Base-by-base conservation (phyloP, 2,888 invertebrate species). In the Drosophila meridiana region DNA sequence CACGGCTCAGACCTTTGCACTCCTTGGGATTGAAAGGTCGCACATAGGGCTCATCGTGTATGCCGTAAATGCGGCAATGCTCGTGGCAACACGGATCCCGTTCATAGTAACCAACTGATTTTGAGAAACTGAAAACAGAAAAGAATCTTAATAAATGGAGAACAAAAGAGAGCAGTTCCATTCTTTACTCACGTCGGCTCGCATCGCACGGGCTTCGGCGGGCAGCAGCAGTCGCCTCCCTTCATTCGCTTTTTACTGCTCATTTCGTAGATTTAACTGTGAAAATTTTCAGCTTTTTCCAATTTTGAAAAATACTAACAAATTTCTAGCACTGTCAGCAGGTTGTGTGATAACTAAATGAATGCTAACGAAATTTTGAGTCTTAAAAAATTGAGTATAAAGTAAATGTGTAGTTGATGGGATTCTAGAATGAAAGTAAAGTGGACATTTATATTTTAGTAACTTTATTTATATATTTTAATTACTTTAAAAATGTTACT, bases 1-100 rank as follows among this genome's bases (percentile, higher is more conserved):
- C 38, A 8, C 85, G 80, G 8, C 63, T 57, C 38, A n/a, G 36
- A 0, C 36, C 60, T 4, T 40, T 36, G 26, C 90, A 89, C 5
- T 69, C 78, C 47, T 71, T 83, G 9, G 72, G 63, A 67, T 87
- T 80, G 14, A 79, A 77, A 1, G 78, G 73, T 1, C 56, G 68
- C 0, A 55, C 20, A 38, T 86, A 80, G 6, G 79, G 78, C 34
- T 80, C 85, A 67, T 89, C 89, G 34, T 87, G 86, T 1, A 38
- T 59, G 4, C 89, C 90, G 34, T 72, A 90, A 28, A 84, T 81
- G 9, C 75, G 65, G 20, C 89, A 89, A 13, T 73, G 70, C 34
- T 80, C 77, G 2, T 71, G 76, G 3, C 76, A 78, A 43, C 90
- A 90, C 0, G 85, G 82, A 70, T 81, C 69, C 9, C 68, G 32